Conservation (phyloP, 2,888 invertebrate species). For the Harpalus rufipes region DNA sequence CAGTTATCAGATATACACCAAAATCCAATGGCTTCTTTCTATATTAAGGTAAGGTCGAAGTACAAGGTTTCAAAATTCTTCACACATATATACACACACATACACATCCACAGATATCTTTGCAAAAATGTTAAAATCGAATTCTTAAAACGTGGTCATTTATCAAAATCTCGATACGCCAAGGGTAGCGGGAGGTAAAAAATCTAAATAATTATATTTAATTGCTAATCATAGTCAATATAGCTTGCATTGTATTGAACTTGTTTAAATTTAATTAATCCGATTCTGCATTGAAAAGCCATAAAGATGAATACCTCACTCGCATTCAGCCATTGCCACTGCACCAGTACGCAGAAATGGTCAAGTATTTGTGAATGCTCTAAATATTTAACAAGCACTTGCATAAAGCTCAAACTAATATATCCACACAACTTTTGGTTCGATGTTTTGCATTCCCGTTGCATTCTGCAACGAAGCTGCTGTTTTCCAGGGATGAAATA, state of each 20-base stretch:
- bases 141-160: no score
- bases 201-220: no score
- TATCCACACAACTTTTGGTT: slow-evolving; percentile 13
- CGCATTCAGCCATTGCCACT: background rate
- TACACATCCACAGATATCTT: no score
- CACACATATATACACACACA: no score
- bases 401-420: slow-evolving; percentile 24
- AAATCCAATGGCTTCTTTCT: no score
- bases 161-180: no score
- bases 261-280: background rate
- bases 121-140: no score
- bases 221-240: no score
- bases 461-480: background rate
- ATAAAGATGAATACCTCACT: slow-evolving; percentile 25
- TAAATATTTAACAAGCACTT: slow-evolving; percentile 35
- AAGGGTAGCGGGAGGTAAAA: no score
- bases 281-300: background rate
- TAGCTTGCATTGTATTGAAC: background rate
- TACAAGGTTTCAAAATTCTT: no score
- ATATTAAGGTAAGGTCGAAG: no score
- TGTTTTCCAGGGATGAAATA: slow-evolving; percentile 24
- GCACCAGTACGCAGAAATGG: slow-evolving; percentile 18
- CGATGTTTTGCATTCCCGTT: slow-evolving; percentile 12
- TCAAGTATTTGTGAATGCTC: slow-evolving; percentile 28
- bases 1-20: no score